Conservation (phyloP, 1,140 invertebrate genomes). For the Drosophila teissieri region DNA sequence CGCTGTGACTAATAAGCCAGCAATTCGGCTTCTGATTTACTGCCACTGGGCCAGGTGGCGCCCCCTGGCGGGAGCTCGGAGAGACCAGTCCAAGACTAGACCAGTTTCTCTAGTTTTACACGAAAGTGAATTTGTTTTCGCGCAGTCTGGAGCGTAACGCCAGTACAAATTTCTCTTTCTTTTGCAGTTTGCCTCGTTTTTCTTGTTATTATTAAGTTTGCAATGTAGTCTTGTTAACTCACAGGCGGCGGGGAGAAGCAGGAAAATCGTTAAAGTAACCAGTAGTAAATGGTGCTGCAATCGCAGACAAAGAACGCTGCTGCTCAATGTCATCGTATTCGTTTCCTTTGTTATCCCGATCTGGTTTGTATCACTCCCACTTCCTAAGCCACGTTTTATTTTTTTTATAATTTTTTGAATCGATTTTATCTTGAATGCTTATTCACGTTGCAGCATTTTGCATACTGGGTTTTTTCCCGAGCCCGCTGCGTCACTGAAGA, state of each 20-base stretch:
- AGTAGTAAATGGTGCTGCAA: conserved; percentile 30
- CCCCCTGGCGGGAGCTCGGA: conserved; percentile 26
- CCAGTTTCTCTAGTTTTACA: conserved; percentile 78
- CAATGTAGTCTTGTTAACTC: conserved; percentile 36
- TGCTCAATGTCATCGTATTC: conserved; percentile 29
- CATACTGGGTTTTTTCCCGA: conserved; percentile 7
- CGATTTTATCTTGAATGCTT: neutral
- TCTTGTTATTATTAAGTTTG: conserved; percentile 2
- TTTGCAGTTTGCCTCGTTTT: conserved; percentile 37
- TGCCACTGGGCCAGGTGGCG: conserved; percentile 30
- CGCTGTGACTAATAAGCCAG: conserved; percentile 53
- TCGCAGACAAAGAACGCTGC: conserved; percentile 66
- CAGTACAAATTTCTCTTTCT: conserved; percentile 67
- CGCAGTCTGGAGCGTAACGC: conserved; percentile 54
- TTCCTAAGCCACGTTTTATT: conserved; percentile 44
- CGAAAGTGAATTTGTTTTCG: conserved; percentile 81
- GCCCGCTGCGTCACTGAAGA: conserved; percentile 12
- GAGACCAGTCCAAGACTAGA: conserved; percentile 44
- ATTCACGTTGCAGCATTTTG: conserved; percentile 3
- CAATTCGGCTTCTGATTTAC: conserved; percentile 35
- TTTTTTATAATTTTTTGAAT: neutral
- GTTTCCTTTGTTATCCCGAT: conserved; percentile 24
- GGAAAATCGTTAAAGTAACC: conserved; percentile 46
- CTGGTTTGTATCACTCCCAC: conserved; percentile 19
- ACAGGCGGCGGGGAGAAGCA: conserved; percentile 38